A percentile compares a stretch with the other conserved stretches of the same genome.
Conservation (phyloP, 2,797 vertebrate species). For the Trematomus bernacchii region DNA sequence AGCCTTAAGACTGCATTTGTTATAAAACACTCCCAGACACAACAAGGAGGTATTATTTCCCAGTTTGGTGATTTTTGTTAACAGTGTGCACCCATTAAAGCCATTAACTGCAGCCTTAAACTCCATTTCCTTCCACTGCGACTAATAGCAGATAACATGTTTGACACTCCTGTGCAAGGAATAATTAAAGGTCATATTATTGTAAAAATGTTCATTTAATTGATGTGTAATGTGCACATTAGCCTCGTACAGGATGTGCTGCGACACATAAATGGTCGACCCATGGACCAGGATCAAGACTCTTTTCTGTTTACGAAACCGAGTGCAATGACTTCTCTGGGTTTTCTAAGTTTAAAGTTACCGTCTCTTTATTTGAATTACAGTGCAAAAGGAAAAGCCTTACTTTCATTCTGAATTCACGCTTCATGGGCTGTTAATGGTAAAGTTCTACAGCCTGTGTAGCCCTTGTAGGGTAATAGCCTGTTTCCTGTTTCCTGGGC, state of each 20-base stretch:
- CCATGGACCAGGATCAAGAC: background rate
- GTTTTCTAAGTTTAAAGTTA: background rate
- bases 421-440: constrained; percentile 34
- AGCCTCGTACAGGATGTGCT: background rate
- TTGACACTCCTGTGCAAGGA: background rate
- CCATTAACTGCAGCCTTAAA: background rate
- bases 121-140: background rate
- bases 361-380: constrained; percentile 17
- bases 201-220: constrained; percentile 5
- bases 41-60: background rate
- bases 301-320: background rate
- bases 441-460: constrained; percentile 45
- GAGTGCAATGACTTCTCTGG: background rate
- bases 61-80: background rate
- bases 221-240: constrained; percentile 3
- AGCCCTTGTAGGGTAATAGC: constrained; percentile 41
- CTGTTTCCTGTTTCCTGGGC: constrained; percentile 29
- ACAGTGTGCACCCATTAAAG: background rate
- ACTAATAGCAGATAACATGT: constrained; percentile 7
- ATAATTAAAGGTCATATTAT: constrained; percentile 35
- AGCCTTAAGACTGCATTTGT: background rate
- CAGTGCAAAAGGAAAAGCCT: constrained; percentile 3
- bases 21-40: background rate
- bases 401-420: constrained; percentile 33
- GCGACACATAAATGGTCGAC: background rate